Conservation (phyloP, 2,888 invertebrate species). For the Quadroppia sp. region DNA sequence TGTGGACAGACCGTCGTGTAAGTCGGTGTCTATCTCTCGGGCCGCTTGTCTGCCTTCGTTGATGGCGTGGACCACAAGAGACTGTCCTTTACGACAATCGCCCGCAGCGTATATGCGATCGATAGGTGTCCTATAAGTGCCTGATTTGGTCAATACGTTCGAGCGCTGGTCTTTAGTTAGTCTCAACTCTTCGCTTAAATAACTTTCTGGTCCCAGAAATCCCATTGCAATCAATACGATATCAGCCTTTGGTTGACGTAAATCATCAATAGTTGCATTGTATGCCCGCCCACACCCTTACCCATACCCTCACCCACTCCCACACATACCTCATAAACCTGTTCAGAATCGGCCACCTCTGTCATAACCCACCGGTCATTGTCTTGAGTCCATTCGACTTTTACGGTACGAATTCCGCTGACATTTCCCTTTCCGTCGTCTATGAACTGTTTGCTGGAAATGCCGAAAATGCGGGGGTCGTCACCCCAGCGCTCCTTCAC, state of each 20-base stretch:
- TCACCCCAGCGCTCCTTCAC: slow-evolving; percentile 73
- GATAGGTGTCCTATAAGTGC: slow-evolving; percentile 72
- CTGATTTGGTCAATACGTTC: slow-evolving; percentile 76
- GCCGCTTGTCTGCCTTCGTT: slow-evolving; percentile 96
- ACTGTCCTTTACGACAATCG: slow-evolving; percentile 98
- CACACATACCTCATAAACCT: slow-evolving; percentile 50
- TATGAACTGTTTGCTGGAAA: slow-evolving; percentile 88
- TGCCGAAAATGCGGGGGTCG: slow-evolving; percentile 89
- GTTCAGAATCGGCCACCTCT: slow-evolving; percentile 73
- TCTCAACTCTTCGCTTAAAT: slow-evolving; percentile 71
- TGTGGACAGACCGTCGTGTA: slow-evolving; percentile 64
- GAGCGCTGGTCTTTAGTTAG: slow-evolving; percentile 83
- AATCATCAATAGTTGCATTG: slow-evolving; percentile 35
- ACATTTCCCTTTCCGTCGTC: slow-evolving; percentile 85
- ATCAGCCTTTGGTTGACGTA: slow-evolving; percentile 60
- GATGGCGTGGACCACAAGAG: slow-evolving; percentile 97
- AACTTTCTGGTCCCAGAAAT: slow-evolving; percentile 90
- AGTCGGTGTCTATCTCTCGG: slow-evolving; percentile 81
- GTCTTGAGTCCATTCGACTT: slow-evolving; percentile 91
- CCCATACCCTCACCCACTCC: slow-evolving; percentile 49
- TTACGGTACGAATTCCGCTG: slow-evolving; percentile 78
- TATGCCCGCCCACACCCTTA: background rate
- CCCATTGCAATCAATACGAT: slow-evolving; percentile 96
- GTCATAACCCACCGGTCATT: slow-evolving; percentile 92
- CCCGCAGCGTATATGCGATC: slow-evolving; percentile 90